Conservation (phyloP, 2,888 invertebrate genomes). For the Callosobruchus maculatus region DNA sequence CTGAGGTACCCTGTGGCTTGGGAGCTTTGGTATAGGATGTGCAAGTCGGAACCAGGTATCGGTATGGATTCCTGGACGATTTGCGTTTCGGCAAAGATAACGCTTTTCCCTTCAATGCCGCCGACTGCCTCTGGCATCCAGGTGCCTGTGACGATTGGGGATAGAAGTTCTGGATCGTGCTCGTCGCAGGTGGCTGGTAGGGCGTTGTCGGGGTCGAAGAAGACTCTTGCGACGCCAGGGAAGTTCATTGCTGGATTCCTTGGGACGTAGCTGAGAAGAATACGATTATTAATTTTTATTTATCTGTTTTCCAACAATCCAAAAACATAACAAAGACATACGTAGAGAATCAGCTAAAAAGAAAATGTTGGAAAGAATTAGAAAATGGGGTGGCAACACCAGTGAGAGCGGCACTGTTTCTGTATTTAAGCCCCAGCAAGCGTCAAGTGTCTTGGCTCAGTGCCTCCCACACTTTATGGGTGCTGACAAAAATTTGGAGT, state of each 20-base stretch:
- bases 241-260: constrained; percentile 52
- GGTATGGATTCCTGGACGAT: constrained; percentile 95
- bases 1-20: constrained; percentile 93
- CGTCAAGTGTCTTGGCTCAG: no score
- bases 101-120: constrained; percentile 74
- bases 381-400: no score
- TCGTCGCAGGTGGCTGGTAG: constrained; percentile 71
- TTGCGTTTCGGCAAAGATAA: constrained; percentile 89
- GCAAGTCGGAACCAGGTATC: constrained; percentile 89
- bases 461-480: no score
- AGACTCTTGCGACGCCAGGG: constrained; percentile 55
- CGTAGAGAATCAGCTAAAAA: no score
- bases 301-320: no score
- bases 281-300: no score
- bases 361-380: no score
- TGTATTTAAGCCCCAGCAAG: no score
- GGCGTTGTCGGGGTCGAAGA: constrained; percentile 51
- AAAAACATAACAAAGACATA: no score
- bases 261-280: constrained; percentile 34
- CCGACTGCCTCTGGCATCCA: constrained; percentile 89
- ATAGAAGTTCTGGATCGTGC: constrained; percentile 81
- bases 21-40: constrained; percentile 93
- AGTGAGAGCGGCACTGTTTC: no score
- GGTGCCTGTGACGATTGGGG: constrained; percentile 83
- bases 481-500: no score